Conservation (phyloP, 92 coral and sea anemone species). For the Phenganax subtilis region DNA sequence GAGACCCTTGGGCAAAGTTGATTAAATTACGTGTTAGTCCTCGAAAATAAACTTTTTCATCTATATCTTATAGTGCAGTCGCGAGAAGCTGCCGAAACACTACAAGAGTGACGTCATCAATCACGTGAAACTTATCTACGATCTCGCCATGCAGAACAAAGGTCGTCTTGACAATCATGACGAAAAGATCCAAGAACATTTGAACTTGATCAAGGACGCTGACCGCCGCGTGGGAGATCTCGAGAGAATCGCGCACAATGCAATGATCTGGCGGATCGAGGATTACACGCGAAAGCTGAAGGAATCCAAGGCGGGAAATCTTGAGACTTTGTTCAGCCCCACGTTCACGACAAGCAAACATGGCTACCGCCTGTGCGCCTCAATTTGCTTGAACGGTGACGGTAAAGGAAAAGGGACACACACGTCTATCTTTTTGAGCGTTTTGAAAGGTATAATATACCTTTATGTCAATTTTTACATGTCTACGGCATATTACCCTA, state of each 20-base stretch:
- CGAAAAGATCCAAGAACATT: slow-evolving; percentile 52
- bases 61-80: slow-evolving; percentile 61
- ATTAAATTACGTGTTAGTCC: not conserved
- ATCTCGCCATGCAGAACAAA: slow-evolving; percentile 50
- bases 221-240: slow-evolving; percentile 68
- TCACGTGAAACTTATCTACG: slow-evolving; percentile 67
- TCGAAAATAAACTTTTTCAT: not conserved
- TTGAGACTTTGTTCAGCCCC: slow-evolving; percentile 80
- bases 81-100: slow-evolving; percentile 82
- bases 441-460: slow-evolving; percentile 65
- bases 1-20: too few species aligned
- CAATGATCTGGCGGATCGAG: slow-evolving; percentile 85
- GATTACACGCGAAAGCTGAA: slow-evolving; percentile 75
- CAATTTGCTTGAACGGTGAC: slow-evolving; percentile 94
- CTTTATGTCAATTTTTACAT: too few species aligned
- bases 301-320: slow-evolving; percentile 85
- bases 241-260: slow-evolving; percentile 85
- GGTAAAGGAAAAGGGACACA: slow-evolving; percentile 98
- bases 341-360: slow-evolving; percentile 97
- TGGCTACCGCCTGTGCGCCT: slow-evolving; percentile 95
- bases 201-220: slow-evolving; percentile 49
- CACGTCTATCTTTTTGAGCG: slow-evolving; percentile 91
- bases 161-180: slow-evolving; percentile 48
- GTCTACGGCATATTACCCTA: not conserved
- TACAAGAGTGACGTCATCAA: slow-evolving; percentile 59